Percentiles rank a stretch among this genome's conserved stretches.
Conservation (phyloP, 2,888 invertebrate species). For the Cephus pulcher region DNA sequence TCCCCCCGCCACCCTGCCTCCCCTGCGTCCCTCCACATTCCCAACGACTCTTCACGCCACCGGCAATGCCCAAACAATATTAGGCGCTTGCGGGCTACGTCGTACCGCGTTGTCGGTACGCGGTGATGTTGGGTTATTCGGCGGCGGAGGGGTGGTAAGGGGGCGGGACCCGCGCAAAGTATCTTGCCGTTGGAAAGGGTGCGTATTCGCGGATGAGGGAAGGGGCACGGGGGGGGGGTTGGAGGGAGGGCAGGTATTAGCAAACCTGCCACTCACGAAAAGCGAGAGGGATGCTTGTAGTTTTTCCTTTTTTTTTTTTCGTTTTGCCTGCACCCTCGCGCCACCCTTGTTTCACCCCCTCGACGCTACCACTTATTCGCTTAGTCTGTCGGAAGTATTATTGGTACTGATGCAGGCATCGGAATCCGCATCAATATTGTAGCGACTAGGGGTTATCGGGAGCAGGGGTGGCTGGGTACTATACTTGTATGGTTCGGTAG, state of each 20-base stretch:
- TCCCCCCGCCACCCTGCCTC: too few relatives aligned
- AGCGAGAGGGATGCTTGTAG: slow-evolving; percentile 44
- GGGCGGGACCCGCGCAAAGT: too few relatives aligned
- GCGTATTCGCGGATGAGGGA: slow-evolving; percentile 1
- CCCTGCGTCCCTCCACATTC: not conserved
- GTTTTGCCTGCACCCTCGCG: slow-evolving; percentile 13
- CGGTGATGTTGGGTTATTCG: too few relatives aligned
- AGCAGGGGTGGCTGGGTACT: too few relatives aligned
- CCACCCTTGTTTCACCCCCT: slow-evolving; percentile 23
- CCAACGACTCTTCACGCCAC: not conserved
- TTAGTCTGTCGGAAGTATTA: too few relatives aligned
- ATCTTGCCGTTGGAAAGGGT: too few relatives aligned
- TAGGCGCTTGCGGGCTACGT: not conserved
- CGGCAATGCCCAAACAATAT: not conserved
- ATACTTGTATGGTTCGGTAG: too few relatives aligned
- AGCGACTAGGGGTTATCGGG: too few relatives aligned
- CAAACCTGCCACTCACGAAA: slow-evolving; percentile 48
- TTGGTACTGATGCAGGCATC: too few relatives aligned
- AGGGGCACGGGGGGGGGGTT: slow-evolving; percentile 19
- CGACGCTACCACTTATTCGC: slow-evolving; percentile 12
- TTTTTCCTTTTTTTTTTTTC: slow-evolving; percentile 39
- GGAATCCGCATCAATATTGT: too few relatives aligned
- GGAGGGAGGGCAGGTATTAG: slow-evolving; percentile 34
- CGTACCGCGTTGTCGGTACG: too few relatives aligned
- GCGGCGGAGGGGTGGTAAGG: too few relatives aligned